These are phyloP conservation scores for Cheilosia grossa DNA, from an alignment of 2,888 invertebrate genomes.

Conservation along the genomic window DNA sequence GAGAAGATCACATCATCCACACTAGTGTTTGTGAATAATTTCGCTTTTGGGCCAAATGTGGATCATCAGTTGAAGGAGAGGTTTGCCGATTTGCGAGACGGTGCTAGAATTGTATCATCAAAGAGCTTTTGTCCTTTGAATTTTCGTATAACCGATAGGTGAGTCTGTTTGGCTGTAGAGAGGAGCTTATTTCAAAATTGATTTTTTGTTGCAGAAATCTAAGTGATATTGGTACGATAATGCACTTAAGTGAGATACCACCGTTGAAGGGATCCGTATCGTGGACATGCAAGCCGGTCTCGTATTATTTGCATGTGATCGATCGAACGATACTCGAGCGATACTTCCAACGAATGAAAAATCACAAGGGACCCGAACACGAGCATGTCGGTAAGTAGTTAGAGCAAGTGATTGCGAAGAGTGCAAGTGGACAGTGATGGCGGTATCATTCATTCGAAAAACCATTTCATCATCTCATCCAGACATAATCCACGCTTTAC, in stretches of 20 bases:
- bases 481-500: constrained; percentile 56
- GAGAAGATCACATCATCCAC: constrained; percentile 97
- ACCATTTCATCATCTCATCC: constrained; percentile 63
- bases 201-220: constrained; percentile 87
- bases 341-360: constrained; percentile 97
- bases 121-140: constrained; percentile 99
- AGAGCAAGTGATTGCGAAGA: constrained; percentile 36
- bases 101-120: constrained; percentile 98
- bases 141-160: constrained; percentile 96
- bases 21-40: constrained; percentile 99
- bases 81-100: constrained; percentile 97
- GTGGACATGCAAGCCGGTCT: constrained; percentile 99
- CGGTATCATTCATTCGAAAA: constrained; percentile 56
- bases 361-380: constrained; percentile 88
- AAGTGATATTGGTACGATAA: constrained; percentile 99
- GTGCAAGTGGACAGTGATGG: constrained; percentile 47
- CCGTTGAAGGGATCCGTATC: constrained; percentile 98
- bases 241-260: constrained; percentile 98
- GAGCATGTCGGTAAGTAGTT: constrained; percentile 82
- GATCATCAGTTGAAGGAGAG: constrained; percentile 98
- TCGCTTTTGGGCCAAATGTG: constrained; percentile 98
- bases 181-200: background rate
- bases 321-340: constrained; percentile 98
- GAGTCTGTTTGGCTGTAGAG: constrained; percentile 44
- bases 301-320: constrained; percentile 98